Evolutionary conservation across 2,113 vertebrate species (phyloP), one percentile per base, ranked within the genome.

Genomic region (Rattus rattus): DNA sequence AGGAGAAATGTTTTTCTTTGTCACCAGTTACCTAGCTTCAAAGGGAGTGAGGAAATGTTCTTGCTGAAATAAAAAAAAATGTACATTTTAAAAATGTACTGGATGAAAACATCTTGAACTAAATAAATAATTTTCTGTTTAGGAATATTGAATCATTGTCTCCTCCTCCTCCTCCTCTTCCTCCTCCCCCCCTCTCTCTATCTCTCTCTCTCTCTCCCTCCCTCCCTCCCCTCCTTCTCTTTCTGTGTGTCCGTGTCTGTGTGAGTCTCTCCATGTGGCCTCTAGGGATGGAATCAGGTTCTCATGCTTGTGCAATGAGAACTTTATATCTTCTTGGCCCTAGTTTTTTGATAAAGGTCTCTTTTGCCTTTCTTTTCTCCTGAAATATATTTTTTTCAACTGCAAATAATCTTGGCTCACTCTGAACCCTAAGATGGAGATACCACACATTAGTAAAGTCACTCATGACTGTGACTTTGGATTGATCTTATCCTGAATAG

Each of bases 1-100:
- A 22, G 26, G 69, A 63, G 52, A 91, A 69, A 92, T 54, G 43
- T 90, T 92, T 95, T 93, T 59, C 69, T 95, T 96, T 87, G 5
- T 94, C 59, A 63, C 11, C 6, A 11, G 14, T 59, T 75, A 83
- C 20, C 7, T 83, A 22, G 6, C 69, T 94, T 96, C 92, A 91
- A n/a, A 94, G 20, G 28, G 88, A 84, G 33, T 69, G 24, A 47
- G 19, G 81, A 88, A 70, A 94, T 14, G n/a, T 28, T 43, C 7
- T 28, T 17, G 24, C 14, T 84, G n/a, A 63, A 84, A 63, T 84
- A 16, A 61, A 59, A 83, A 83, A 39, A 28, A 3, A 26, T 16
- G 61, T 8, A 14, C 28, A 39, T 14, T 56, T 81, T 2, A n/a
- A 13, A 90, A 90, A 96, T 77, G 39, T 43, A 39, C 12, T 63